Evolutionary conservation across 64 coral and sea anemone genomes (phyloP), one percentile per base, ranked within the genome.

Genomic region (Stylophora pistillata): DNA sequence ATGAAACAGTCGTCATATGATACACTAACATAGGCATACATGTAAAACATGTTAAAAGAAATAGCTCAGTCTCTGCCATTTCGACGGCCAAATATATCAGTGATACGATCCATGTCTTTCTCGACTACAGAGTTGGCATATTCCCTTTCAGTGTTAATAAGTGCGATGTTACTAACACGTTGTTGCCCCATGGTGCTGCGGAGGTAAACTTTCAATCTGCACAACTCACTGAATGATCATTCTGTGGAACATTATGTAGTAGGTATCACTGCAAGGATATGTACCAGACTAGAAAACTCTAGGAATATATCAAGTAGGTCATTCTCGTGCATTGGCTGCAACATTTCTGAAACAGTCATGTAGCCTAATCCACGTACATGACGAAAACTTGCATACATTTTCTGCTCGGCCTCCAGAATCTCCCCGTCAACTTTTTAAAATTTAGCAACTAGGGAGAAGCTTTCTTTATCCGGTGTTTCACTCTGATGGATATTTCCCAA

Each of bases 181-280:
- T 82, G 59, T 82, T 82, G 79, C 79, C 79, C 58, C 79, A 82
- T 82, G 58, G 59, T 82, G 58, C 58, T 82, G 79, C 20, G 79
- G 79, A 66, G 79, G 79, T 66, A 82, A 66, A 58, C 65, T 82
- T 82, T 82, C 18, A 82, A 66, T 66, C 79, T 23, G 16, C 30
- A 57, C 56, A 81, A 81, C 78, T 15, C 78, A 79, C 55, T 79
- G 77, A 81, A 76, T 76, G 74, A 76, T 76, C 74, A 18, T 18
- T 76, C 74, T 76, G 74, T 37, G 7, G 47, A 76, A 76, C 74
- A 76, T 37, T 18, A 55, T 76, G 74, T 76, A 55, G 37, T 37
- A 76, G 74, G 74, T 76, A 76, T 76, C 74, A 76, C 41, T 76
- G 37, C 74, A 54, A 76, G 74, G 41, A 76, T 76, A 76, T 54